Base-by-base conservation (phyloP, 2,113 vertebrate genomes). In the Empidonax alnorum region DNA sequence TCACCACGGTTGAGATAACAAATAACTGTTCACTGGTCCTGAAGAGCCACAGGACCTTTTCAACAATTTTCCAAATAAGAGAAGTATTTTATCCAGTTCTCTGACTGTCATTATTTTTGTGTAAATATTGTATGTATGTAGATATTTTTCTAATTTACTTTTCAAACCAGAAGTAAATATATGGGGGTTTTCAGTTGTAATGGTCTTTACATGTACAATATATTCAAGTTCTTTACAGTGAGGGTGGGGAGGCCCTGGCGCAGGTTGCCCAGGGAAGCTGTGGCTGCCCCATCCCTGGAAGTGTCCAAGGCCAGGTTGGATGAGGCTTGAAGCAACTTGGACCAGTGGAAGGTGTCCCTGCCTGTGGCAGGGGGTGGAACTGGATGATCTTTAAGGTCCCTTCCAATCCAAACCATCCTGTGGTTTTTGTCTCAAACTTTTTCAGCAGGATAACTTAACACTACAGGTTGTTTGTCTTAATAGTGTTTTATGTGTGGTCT, bases 281-380 rank as follows among this genome's bases (percentile, higher is more conserved):
- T 89, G 62, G 21, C 30, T 83, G 16, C 10, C 25, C 24, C 24
- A 23, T 27, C 47, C 24, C 46, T 83, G 39, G 27, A 25, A 47
- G 16, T 47, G 47, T 19, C 5, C 62, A 27, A 31, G 24, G n/a
- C 9, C 62, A 41, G 24, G 41, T 0, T 76, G 55, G n/a, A 47
- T 0, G 0, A 20, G 33, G 24, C n/a, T 68, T 61, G 25, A 24
- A 76, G n/a, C 53, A 21, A 0, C 9, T 12, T 55, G 47, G 55
- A 47, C 8, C 1, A 9, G 31, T 23, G 55, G 47, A 6, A 62
- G 5, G 9, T 76, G 63, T 31, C 35, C n/a, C 5, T 76, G 71
- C 9, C 62, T 30, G 18, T 61, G 53, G 46, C 28, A 39, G 39
- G 6, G 14, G 12, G 0, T 47, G 30, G 41, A 7, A 55, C n/a